Percentiles rank a stretch among this genome's conserved stretches.
These are phyloP conservation scores for Hephaestus fuliginosus DNA, from an alignment of 2,797 vertebrate species.

Conservation along the genomic window DNA sequence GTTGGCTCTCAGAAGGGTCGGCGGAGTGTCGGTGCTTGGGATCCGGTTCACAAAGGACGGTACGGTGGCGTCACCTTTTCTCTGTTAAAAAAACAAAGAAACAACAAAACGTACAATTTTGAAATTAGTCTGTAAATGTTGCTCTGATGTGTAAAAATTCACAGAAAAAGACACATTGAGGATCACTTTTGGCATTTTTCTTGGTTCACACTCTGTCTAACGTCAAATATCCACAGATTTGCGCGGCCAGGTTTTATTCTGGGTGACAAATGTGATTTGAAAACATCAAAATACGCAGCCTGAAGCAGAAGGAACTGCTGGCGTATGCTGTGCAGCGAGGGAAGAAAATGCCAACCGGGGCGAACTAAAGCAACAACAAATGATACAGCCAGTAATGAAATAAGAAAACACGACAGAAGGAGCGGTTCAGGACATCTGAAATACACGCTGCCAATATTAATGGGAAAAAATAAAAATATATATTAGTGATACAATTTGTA, in stretches of 20 bases:
- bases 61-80: conserved; percentile 92
- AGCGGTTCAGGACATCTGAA: background rate
- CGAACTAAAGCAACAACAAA: background rate
- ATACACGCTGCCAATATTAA: background rate
- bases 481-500: background rate
- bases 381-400: background rate
- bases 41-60: conserved; percentile 97
- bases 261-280: background rate
- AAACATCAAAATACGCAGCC: background rate
- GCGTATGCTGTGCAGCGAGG: background rate
- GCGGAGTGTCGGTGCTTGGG: conserved; percentile 93
- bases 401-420: background rate
- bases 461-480: background rate
- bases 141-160: background rate
- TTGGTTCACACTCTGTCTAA: background rate
- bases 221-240: background rate
- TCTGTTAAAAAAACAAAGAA: conserved; percentile 79
- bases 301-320: background rate
- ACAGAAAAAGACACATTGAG: background rate
- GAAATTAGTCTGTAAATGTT: background rate
- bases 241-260: background rate
- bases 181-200: background rate
- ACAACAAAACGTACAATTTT: background rate
- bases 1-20: conserved; percentile 94
- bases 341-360: background rate